Evolutionary conservation across 2,113 vertebrate genomes (phyloP).

Genomic region (Saguinus midas): DNA sequence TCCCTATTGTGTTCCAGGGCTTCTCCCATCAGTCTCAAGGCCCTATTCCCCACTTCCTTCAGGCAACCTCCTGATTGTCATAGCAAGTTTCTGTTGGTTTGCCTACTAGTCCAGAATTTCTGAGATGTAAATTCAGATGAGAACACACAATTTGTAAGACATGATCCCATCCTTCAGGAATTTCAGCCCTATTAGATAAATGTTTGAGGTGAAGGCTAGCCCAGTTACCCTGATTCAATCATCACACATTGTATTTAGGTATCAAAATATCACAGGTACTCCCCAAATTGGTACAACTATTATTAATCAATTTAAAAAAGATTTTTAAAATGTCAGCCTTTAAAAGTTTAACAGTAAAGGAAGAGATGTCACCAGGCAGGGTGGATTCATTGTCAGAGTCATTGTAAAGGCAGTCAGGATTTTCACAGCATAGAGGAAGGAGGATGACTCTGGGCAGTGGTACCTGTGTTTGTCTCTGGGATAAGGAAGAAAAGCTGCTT

Average conservation of each 20-base stretch:
- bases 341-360: background rate
- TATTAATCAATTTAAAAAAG: background rate
- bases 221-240: background rate
- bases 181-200: background rate
- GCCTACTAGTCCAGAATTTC: background rate
- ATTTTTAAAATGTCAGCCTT: background rate
- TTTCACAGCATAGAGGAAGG: background rate
- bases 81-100: background rate
- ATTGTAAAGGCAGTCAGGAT: background rate
- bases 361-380: background rate
- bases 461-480: background rate
- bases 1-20: background rate
- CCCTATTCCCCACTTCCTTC: background rate
- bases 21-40: background rate
- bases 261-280: background rate
- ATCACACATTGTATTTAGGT: background rate
- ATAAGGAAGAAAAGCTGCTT: background rate
- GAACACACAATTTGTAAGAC: background rate
- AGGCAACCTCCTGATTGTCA: background rate
- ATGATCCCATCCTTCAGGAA: background rate
- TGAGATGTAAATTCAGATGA: background rate
- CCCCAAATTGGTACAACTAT: background rate
- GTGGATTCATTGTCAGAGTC: background rate
- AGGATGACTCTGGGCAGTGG: background rate
- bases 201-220: background rate